phyloP scores from a whole-genome alignment of 2,888 invertebrate species.

The Shargacucullia verbasci region DNA sequence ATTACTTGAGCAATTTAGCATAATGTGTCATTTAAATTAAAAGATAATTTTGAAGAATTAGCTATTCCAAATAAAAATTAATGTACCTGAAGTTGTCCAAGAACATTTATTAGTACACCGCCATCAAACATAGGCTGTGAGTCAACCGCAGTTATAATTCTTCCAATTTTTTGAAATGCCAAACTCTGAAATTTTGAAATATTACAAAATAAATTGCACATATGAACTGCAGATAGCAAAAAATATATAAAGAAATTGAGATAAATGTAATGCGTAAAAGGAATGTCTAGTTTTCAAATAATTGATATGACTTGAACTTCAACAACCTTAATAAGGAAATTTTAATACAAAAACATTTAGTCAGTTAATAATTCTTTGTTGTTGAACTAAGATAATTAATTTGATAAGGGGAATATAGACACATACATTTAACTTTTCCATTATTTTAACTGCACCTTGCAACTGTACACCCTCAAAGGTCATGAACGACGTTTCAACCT shows the following conservation, averaged over 20 bases:
- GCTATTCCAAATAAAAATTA: no score
- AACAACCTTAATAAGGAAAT: no score
- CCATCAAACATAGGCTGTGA: conserved; percentile 99
- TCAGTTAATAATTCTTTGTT: background rate
- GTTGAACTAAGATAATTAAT: conserved; percentile 20
- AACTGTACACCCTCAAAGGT: conserved; percentile 98
- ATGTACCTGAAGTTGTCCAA: conserved; percentile 97
- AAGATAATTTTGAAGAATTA: no score
- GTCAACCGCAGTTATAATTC: conserved; percentile 97
- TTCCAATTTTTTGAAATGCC: conserved; percentile 97
- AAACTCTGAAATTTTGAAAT: conserved; percentile 91
- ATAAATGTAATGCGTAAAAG: conserved; percentile 36
- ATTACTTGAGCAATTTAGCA: no score
- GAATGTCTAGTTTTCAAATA: conserved; percentile 5
- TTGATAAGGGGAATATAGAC: conserved; percentile 32
- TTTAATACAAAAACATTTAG: no score
- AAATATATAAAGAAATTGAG: conserved; percentile 15
- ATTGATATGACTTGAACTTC: no score
- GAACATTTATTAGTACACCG: conserved; percentile 97
- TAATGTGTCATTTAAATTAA: no score
- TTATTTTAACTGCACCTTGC: conserved; percentile 97
- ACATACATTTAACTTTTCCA: conserved; percentile 98
- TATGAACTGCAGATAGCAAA: background rate
- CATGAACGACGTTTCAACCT: conserved; percentile 98
- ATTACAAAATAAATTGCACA: background rate